Base-by-base conservation (phyloP, 2,888 invertebrate genomes). In the Abrostola triplasia region DNA sequence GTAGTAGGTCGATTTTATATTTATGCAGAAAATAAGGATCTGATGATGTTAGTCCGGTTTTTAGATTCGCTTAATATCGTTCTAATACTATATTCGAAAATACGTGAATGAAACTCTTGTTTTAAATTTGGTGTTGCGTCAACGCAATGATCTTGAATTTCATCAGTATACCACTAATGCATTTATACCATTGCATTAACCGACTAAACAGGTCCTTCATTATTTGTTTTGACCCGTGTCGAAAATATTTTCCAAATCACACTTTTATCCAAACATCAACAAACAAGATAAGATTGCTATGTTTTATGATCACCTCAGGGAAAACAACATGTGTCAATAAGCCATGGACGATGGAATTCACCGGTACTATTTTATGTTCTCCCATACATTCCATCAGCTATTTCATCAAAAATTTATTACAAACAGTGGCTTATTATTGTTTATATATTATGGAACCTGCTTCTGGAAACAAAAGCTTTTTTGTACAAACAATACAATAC, bases 291-390 rank as follows among this genome's bases (percentile, higher is more conserved):
- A 89, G 86, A 90, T 89, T 86, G 84, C 81, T 79, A 77, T 82
- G 82, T 90, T 92, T 91, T 92, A 90, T 86, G 88, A 84, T 77
- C 84, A 72, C 85, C 89, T 90, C 84, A 83, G 79, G 81, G 85
- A 87, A 87, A 90, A 90, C 90, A 90, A 90, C 90, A 90, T 86
- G 86, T 88, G 89, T 90, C 88, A 90, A 90, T 91, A 88, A 84
- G 86, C 83, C 80, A 76, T 83, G 77, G 79, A 75, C 78, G 79
- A 85, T 85, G 86, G 86, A 84, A 85, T 87, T 87, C 79, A 81
- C 84, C 84, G 83, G 84, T 85, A 84, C 81, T 82, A 81, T 85
- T 89, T 89, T 88, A 90, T 87, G 83, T 74, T 79, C 67, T 72
- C 64, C 82, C 69, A 62, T 66, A 83, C 85, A 84, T 84, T 84